Evolutionary conservation across 2,113 vertebrate genomes (phyloP).

Genomic region (Tupaia tana): DNA sequence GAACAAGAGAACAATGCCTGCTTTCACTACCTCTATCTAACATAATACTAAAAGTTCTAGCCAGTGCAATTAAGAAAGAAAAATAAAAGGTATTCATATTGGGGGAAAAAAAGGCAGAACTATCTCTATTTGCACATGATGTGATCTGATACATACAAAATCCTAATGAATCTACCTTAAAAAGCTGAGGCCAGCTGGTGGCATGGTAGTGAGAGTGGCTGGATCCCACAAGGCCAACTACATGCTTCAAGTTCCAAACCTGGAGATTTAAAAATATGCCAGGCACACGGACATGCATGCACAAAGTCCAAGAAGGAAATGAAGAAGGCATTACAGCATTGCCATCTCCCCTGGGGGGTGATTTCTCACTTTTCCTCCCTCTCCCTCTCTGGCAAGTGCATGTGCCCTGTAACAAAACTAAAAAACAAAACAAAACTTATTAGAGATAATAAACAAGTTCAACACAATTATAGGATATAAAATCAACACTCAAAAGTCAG

Average conservation of each 20-base stretch:
- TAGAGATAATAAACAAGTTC: slow-evolving; percentile 5
- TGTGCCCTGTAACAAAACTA: no score
- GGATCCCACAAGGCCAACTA: no score
- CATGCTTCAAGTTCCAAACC: no score
- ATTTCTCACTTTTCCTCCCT: no score
- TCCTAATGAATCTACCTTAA: not conserved
- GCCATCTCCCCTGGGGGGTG: no score
- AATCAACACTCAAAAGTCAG: not conserved
- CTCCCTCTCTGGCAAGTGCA: no score
- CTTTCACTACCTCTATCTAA: not conserved
- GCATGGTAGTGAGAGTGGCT: no score
- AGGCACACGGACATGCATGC: no score
- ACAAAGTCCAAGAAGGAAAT: no score
- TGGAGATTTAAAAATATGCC: no score
- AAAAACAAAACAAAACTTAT: not conserved
- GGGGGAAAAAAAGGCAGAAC: not conserved
- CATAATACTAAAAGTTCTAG: slow-evolving; percentile 11
- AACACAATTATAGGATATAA: not conserved
- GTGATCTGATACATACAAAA: not conserved
- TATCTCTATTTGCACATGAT: not conserved
- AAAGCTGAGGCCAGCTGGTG: no score
- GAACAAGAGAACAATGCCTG: not conserved
- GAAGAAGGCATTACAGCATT: no score
- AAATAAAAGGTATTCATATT: not conserved
- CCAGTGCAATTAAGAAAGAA: slow-evolving; percentile 30